Evolutionary conservation across 2,797 vertebrate genomes (phyloP), one percentile per base, ranked within the genome.

Genomic region (Acrossocheilus fasciatus): DNA sequence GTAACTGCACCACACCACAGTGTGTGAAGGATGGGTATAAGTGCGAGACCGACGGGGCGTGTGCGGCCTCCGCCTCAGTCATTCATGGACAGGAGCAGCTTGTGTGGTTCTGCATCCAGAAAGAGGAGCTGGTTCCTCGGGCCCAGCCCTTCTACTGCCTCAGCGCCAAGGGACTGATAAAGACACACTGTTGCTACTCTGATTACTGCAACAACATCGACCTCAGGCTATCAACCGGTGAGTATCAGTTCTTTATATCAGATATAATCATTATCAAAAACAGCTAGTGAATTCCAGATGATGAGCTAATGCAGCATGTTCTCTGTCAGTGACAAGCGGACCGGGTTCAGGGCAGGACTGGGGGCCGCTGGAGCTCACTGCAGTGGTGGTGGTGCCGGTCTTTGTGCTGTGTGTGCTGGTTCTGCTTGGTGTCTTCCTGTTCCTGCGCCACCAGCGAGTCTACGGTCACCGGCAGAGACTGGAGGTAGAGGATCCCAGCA

Each of bases 181-280:
- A 98, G 66, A 99, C 95, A 9, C 96, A 97, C 93, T 99, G 98
- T 96, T 99, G 98, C 95, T 97, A 98, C 90, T 96, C 95, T 0
- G 96, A 99, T 93, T 98, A 96, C 94, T 99, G 98, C 95, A 99
- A 99, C 94, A 98, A 96, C 93, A 95, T 98, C 0, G 95, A 98
- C 91, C 94, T 98, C 80, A 94, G 96, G 91, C 94, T 97, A 81
- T 96, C 97, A 89, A 96, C 95, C 20, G 97, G 98, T 99, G 91
- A 96, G 96, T 18, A 7, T 50, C 73, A 52, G 1, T 15, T 26
- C 52, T 45, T 17, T n/a, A 36, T 18, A 66, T 30, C 4, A 14
- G 14, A 39, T 34, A 3, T 68, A 68, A 47, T 39, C 57, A 30
- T 30, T 12, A 5, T n/a, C 36, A 43, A 41, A 17, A 14, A 18